Conservation (phyloP, 2,888 invertebrate species). For the Chydorus sphaericus region DNA sequence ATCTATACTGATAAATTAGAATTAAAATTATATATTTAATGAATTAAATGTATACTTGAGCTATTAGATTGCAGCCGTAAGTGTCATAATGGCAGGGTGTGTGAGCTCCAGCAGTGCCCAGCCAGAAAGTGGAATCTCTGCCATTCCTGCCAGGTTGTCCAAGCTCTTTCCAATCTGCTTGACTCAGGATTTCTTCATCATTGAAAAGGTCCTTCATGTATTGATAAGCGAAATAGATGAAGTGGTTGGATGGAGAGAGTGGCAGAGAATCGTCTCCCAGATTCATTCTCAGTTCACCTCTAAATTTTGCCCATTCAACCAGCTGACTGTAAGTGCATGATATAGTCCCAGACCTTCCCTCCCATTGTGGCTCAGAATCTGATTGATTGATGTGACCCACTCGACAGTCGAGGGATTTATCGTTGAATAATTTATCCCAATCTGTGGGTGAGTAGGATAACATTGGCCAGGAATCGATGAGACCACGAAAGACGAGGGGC, state of each 20-base stretch:
- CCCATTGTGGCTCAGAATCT: too few relatives aligned
- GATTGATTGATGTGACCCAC: too few relatives aligned
- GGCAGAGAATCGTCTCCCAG: not conserved
- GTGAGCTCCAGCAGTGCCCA: constrained; percentile 71
- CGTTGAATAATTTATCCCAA: too few relatives aligned
- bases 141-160: constrained; percentile 53
- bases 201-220: constrained; percentile 53
- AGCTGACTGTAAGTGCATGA: too few relatives aligned
- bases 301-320: too few relatives aligned
- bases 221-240: constrained; percentile 77
- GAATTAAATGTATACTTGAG: constrained; percentile 38
- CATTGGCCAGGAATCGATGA: too few relatives aligned
- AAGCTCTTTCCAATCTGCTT: constrained; percentile 47
- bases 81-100: constrained; percentile 90
- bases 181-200: constrained; percentile 31
- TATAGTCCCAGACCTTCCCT: too few relatives aligned
- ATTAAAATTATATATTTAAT: not conserved
- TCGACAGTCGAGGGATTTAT: too few relatives aligned
- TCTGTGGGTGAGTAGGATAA: too few relatives aligned
- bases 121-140: constrained; percentile 67
- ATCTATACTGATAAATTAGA: not conserved
- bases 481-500: too few relatives aligned
- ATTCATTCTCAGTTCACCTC: constrained; percentile 9
- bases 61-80: constrained; percentile 84
- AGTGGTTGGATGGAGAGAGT: constrained; percentile 28